phyloP scores from a whole-genome alignment of 2,888 invertebrate species.

The Agrochola macilenta region DNA sequence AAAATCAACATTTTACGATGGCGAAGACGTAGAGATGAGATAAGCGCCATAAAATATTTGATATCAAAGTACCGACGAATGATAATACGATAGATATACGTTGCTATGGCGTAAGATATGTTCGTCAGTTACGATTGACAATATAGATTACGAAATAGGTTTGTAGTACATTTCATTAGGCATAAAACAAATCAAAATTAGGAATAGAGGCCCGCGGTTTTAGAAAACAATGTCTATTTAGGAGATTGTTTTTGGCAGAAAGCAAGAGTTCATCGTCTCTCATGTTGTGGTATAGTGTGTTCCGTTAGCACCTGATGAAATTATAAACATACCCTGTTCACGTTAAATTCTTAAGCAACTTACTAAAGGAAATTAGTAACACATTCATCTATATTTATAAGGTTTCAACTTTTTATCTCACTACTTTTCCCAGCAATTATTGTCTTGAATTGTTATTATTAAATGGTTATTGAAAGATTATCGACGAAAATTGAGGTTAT shows the following conservation, averaged over 20 bases:
- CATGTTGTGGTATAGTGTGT: neutral
- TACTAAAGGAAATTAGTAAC: too few species aligned
- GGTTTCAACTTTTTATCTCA: too few species aligned
- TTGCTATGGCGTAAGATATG: constrained; percentile 45
- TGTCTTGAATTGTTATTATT: too few species aligned
- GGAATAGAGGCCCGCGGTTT: neutral
- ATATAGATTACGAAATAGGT: constrained; percentile 47
- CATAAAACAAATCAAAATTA: constrained; percentile 1
- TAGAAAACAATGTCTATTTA: neutral
- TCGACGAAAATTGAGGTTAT: too few species aligned
- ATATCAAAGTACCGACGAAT: constrained; percentile 57
- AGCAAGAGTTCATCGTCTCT: neutral
- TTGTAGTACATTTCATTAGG: constrained; percentile 2
- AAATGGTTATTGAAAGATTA: too few species aligned
- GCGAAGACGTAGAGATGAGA: constrained; percentile 35
- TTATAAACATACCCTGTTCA: too few species aligned
- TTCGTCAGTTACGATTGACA: constrained; percentile 38
- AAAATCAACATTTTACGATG: constrained; percentile 53
- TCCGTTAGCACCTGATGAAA: too few species aligned
- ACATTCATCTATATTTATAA: too few species aligned
- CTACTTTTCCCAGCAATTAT: too few species aligned
- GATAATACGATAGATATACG: constrained; percentile 52
- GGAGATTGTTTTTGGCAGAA: neutral
- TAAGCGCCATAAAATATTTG: constrained; percentile 59
- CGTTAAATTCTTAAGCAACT: too few species aligned